phyloP scores from a whole-genome alignment of 2,888 invertebrate species.

The Volucella bombylans region DNA sequence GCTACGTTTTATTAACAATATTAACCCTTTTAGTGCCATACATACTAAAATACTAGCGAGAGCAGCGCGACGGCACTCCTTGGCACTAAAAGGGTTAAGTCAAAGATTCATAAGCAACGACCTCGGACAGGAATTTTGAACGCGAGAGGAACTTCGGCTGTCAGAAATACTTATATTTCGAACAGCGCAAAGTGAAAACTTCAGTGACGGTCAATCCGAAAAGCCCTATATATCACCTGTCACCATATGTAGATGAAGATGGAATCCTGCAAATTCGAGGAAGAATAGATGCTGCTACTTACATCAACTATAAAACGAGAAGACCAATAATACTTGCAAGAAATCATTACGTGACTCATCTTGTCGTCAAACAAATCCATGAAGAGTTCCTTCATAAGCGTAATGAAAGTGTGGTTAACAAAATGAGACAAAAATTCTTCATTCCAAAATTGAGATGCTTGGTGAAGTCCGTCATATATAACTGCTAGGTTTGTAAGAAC shows the following conservation, averaged over 20 bases:
- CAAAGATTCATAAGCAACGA: background rate
- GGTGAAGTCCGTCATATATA: background rate
- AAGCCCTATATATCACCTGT: constrained; percentile 39
- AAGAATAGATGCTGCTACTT: constrained; percentile 44
- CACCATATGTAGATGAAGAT: constrained; percentile 43
- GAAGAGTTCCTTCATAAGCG: constrained; percentile 24
- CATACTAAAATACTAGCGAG: too few relatives aligned
- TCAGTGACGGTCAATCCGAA: background rate
- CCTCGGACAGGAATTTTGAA: background rate
- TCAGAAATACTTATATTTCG: background rate
- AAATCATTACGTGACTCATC: constrained; percentile 20
- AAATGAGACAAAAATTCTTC: constrained; percentile 23
- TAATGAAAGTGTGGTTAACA: constrained; percentile 37
- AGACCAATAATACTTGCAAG: constrained; percentile 37
- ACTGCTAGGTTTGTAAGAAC: constrained; percentile 26
- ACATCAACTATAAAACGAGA: background rate
- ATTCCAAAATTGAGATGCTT: constrained; percentile 22
- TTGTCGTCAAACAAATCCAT: constrained; percentile 38
- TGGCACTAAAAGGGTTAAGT: too few relatives aligned
- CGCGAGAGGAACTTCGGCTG: background rate
- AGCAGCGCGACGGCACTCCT: too few relatives aligned
- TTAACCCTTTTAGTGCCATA: too few relatives aligned
- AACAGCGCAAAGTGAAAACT: background rate
- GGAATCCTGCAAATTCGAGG: constrained; percentile 40
- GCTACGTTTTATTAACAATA: constrained; percentile 7